phyloP scores from a whole-genome alignment of 2,113 vertebrate genomes.

The Candoia aspera region DNA sequence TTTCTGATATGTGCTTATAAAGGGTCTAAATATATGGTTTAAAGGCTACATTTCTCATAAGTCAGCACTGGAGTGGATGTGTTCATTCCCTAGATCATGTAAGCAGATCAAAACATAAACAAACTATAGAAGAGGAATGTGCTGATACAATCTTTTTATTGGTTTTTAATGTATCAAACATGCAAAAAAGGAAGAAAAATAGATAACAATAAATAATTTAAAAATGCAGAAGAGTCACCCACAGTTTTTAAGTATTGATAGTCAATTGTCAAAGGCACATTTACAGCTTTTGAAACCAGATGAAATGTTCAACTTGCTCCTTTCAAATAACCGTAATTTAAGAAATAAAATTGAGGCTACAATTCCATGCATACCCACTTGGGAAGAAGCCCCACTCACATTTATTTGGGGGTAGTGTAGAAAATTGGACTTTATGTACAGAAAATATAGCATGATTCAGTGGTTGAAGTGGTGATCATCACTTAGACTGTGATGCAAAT shows the following conservation, averaged over 20 bases:
- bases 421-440: background rate
- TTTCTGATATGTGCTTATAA: background rate
- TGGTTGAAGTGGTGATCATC: background rate
- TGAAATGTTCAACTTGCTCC: slow-evolving; percentile 47
- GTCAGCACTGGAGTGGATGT: slow-evolving; percentile 1
- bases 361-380: background rate
- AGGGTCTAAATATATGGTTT: background rate
- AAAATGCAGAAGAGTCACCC: slow-evolving; percentile 35
- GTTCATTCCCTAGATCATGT: background rate
- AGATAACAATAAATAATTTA: slow-evolving; percentile 20
- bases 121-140: background rate
- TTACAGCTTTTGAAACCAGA: slow-evolving; percentile 40
- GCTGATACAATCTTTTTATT: background rate
- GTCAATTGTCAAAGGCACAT: background rate
- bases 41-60: slow-evolving; percentile 31
- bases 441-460: background rate
- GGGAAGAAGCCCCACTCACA: background rate
- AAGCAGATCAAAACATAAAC: background rate
- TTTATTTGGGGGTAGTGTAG: background rate
- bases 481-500: background rate
- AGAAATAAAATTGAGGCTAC: background rate
- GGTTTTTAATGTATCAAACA: background rate
- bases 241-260: background rate
- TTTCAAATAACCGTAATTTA: slow-evolving; percentile 33
- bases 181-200: background rate